Base-by-base conservation (phyloP, 2,797 vertebrate genomes). In the Chelon labrosus region DNA sequence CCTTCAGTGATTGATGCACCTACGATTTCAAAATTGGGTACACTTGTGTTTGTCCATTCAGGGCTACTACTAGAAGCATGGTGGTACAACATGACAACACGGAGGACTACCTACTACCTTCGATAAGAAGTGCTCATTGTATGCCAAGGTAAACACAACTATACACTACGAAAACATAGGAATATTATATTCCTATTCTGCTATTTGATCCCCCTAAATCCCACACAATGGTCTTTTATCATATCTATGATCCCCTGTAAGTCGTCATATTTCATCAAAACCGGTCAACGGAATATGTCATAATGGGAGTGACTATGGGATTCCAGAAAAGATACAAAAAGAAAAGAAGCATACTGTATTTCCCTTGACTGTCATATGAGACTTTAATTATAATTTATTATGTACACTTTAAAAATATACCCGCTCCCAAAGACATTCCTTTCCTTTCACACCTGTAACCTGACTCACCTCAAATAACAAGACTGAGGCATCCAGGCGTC, bases 401-500 rank as follows among this genome's bases (percentile, higher is more conserved):
- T 46, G 22, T 25, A n/a, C 8, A 10, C 54, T 82, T 77, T 52
- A 57, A 76, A 75, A 65, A 60, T 22, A 42, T 47, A 6, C 17
- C 31, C 27, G 65, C 22, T 55, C 55, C 58, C 60, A 47, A 63
- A 86, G 57, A 70, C 70, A 68, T 82, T 83, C 61, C 62, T 70
- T 51, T 60, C 41, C n/a, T 73, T 55, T 86, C 80, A 82, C 74
- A 92, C 83, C 77, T 88, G 86, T 68, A 83, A 86, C 80, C 73
- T 88, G 85, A 91, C 77, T 91, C 91, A 88, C 82, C 69, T 85
- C 64, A 86, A 86, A 91, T 88, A 81, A 87, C 81, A 88, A 71
- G 82, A 74, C 73, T 71, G 67, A 83, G 80, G 81, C 71, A 74
- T 79, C 65, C 70, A 58, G 59, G 78, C 73, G 77, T 88, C 83